phyloP scores from a whole-genome alignment of 1,140 invertebrate species.

The Trachelipus rathkii region DNA sequence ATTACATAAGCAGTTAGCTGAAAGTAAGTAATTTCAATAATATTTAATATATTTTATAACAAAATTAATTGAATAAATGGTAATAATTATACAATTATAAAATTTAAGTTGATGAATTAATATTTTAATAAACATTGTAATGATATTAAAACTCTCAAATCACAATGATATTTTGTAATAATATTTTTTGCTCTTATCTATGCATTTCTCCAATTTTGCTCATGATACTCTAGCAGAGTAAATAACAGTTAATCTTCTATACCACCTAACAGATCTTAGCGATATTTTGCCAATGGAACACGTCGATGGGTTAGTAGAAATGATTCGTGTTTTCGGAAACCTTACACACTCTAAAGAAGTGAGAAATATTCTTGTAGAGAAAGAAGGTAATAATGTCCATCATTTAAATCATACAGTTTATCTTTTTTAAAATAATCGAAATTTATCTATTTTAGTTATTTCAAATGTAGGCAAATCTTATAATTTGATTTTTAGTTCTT shows the following conservation, averaged over 20 bases:
- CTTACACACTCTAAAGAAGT: constrained; percentile 60
- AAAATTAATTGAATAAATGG: background rate
- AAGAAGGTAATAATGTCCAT: constrained; percentile 33
- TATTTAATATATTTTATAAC: background rate
- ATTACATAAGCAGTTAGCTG: constrained; percentile 48
- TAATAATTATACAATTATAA: background rate
- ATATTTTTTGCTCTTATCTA: too few relatives aligned
- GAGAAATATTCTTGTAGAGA: constrained; percentile 50
- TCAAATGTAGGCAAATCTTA: too few relatives aligned
- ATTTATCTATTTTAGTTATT: too few relatives aligned
- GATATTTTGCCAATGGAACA: constrained; percentile 54
- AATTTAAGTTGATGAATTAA: background rate
- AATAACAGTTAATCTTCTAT: too few relatives aligned
- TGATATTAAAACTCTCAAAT: too few relatives aligned
- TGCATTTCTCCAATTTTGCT: too few relatives aligned
- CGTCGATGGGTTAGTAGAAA: constrained; percentile 60
- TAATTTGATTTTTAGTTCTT: constrained; percentile 51
- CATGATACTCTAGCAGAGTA: too few relatives aligned
- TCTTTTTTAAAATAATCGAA: too few relatives aligned
- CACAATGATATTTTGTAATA: too few relatives aligned
- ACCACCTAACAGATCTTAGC: constrained; percentile 48
- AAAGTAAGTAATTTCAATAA: constrained; percentile 47
- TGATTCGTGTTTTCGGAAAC: constrained; percentile 63
- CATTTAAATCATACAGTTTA: too few relatives aligned
- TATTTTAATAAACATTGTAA: constrained; percentile 28